Percentiles rank a stretch among this genome's conserved stretches.
Conservation (phyloP, 2,888 invertebrate genomes). For the Cerceris rybyensis region DNA sequence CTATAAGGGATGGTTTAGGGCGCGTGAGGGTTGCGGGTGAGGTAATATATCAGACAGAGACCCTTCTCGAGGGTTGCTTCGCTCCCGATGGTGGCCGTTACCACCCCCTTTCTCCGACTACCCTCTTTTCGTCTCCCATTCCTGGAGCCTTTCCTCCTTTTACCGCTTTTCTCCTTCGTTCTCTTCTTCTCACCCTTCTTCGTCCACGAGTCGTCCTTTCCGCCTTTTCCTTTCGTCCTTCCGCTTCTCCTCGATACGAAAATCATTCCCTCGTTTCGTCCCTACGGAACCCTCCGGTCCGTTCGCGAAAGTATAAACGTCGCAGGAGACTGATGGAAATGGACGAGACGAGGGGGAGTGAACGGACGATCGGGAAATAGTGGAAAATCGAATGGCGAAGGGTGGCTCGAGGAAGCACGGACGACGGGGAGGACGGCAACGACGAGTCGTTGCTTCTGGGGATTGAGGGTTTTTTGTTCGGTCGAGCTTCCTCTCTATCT, state of each 20-base stretch:
- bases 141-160: conserved; percentile 12
- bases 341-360: conserved; percentile 58
- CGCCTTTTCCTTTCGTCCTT: conserved; percentile 8
- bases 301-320: conserved; percentile 76
- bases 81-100: conserved; percentile 71
- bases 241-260: conserved; percentile 56
- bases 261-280: conserved; percentile 57
- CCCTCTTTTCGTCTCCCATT: conserved; percentile 45
- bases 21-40: conserved; percentile 77
- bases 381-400: conserved; percentile 70
- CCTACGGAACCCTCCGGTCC: conserved; percentile 74
- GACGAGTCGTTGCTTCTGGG: conserved; percentile 53
- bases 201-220: conserved; percentile 26
- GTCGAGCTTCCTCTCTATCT: conserved; percentile 38
- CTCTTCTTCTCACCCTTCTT: not conserved
- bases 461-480: conserved; percentile 55
- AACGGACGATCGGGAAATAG: conserved; percentile 67
- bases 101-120: conserved; percentile 62
- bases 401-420: conserved; percentile 47
- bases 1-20: conserved; percentile 81
- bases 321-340: conserved; percentile 68
- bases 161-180: conserved; percentile 30
- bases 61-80: conserved; percentile 69
- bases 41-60: conserved; percentile 79
- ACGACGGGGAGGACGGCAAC: conserved; percentile 13